Evolutionary conservation across 2,113 vertebrate genomes (phyloP), one percentile per base, ranked within the genome.

Genomic region (Peromyscus polionotus): DNA sequence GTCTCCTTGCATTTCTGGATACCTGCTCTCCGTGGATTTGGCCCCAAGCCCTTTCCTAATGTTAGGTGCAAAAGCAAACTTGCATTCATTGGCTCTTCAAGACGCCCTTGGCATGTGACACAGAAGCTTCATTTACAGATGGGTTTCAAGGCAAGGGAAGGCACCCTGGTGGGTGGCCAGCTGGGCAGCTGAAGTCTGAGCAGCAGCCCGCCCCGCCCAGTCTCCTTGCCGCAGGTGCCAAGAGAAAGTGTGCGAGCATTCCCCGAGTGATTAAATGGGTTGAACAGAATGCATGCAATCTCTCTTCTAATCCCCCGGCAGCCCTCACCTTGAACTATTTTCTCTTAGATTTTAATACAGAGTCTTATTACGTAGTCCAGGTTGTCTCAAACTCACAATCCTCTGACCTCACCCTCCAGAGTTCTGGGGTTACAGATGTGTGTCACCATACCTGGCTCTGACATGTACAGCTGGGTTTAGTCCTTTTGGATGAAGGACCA

Each of bases 271-370:
- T 14, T 42, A 0, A 70, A 0, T 2, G 8, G 7, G 19, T 59
- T 33, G 6, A 14, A 4, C 65, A 6, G 48, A 9, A 1, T 1
- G 16, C 5, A 0, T 0, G 26, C 1, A 0, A 0, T 31, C 0
- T 42, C 54, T 70, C 63, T 39, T 42, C 61, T 13, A 39, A 26
- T 14, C 65, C 63, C 77, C 16, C 0, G 0, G 11, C 0, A 33
- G 16, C 45, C 19, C 28, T 57, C 57, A 11, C 10, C 85, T 14
- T 26, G 0, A n/a, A 3, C 0, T 65, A 63, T 54, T 90, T 90
- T 65, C 36, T 61, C 31, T 63, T 61, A 59, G 57, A n/a, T 63
- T 45, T 90, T 19, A 12, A 65, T 45, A 31, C 39, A 79, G 87
- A 54, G 39, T 65, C 88, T 63, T 57, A 31, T 13, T 61, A 5